Conservation (phyloP, 1,140 invertebrate species). For the Stegodyphus mimosarum region DNA sequence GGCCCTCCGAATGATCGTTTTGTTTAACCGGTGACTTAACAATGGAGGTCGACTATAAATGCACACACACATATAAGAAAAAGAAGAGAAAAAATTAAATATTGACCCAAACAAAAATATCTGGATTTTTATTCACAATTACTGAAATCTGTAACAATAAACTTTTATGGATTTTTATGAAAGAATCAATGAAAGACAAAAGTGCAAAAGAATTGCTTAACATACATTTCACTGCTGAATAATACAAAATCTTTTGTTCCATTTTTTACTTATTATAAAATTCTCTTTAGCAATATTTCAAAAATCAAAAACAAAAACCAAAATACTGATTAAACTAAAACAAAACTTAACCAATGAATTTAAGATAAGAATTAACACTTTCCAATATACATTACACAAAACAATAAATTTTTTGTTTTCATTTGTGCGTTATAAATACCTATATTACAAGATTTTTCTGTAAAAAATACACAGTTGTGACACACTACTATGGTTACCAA, state of each 20-base stretch:
- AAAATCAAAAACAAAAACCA: constrained; percentile 7
- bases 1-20: no score
- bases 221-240: constrained; percentile 12
- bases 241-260: constrained; percentile 12
- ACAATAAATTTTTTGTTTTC: constrained; percentile 46
- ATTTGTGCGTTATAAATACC: constrained; percentile 56
- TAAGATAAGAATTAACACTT: constrained; percentile 37
- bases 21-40: no score
- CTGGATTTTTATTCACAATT: constrained; percentile 52
- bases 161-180: constrained; percentile 15
- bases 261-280: constrained; percentile 5
- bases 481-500: not conserved
- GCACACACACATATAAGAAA: no score
- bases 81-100: no score
- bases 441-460: constrained; percentile 52
- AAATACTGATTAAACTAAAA: constrained; percentile 56
- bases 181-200: constrained; percentile 48
- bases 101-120: constrained; percentile 47
- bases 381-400: constrained; percentile 40
- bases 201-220: constrained; percentile 39
- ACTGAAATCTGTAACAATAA: constrained; percentile 34
- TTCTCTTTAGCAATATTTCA: not conserved
- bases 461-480: constrained; percentile 19
- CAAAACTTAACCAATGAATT: constrained; percentile 46
- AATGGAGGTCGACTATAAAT: no score